Base-by-base conservation (phyloP, 2,888 invertebrate genomes). In the Drosophila demipolita region DNA sequence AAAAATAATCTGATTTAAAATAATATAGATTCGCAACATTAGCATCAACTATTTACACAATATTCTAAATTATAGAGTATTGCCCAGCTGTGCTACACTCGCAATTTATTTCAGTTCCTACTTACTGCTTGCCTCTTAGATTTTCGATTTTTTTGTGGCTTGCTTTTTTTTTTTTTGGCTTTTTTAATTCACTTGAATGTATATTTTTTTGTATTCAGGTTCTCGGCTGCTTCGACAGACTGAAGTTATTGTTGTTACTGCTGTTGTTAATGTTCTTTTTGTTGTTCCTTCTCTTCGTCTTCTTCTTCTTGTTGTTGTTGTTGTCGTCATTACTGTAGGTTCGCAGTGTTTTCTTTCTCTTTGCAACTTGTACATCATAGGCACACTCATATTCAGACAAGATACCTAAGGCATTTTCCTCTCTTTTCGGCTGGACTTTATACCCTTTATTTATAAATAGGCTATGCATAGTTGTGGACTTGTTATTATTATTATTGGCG, bases 251-350 rank as follows among this genome's bases (percentile, higher is more conserved):
- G 20, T 55, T 66, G 32, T 42, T 63, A 29, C 45, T 73, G 60
- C 48, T 71, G 71, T 66, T 79, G 70, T 66, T 82, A 59, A 53
- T 53, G 48, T 60, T 63, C 59, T 74, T 57, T 61, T 60, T 75
- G 68, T 78, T 58, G 49, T 48, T 45, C 52, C 60, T 64, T n/a
- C 73, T 73, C 54, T 75, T 63, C 50, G 42, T 45, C 57, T 65
- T 65, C 20, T 75, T 73, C 55, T 60, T 57, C 38, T 61, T 45
- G 35, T 58, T 65, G 20, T 38, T 70, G 60, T 57, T 76, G 66
- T 67, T 82, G 66, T 74, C 83, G 76, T 66, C 63, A 73, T 89
- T 87, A 82, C 80, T 72, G 68, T 79, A 77, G 74, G 77, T 58
- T 57, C 53, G 45, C 33, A 55, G 49, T 55, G 48, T 63, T 60